These are phyloP conservation scores for Orchestes rusci DNA, from an alignment of 2,888 invertebrate species.

Conservation along the genomic window DNA sequence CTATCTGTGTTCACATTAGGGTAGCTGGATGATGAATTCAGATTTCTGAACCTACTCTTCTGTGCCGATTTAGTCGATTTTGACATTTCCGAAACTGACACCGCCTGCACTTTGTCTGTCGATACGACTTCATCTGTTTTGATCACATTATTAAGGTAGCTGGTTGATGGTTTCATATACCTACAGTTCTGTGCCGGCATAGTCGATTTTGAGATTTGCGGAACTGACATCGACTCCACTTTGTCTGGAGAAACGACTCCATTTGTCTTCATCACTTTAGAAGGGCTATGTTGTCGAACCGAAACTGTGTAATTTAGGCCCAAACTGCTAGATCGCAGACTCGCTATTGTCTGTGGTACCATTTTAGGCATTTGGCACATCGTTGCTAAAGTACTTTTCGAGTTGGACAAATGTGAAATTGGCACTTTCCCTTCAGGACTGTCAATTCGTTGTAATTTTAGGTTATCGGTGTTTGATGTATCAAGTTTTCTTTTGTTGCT, in stretches of 20 bases:
- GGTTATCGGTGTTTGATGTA: not conserved
- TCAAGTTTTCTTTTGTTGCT: not conserved
- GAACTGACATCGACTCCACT: slow-evolving; percentile 19
- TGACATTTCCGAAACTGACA: too few relatives aligned
- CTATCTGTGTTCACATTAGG: too few relatives aligned
- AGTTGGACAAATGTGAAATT: slow-evolving; percentile 34
- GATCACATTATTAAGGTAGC: too few relatives aligned
- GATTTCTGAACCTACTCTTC: too few relatives aligned
- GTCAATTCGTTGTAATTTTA: not conserved
- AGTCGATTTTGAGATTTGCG: too few relatives aligned
- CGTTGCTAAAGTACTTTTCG: slow-evolving; percentile 27
- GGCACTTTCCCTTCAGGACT: slow-evolving; percentile 30
- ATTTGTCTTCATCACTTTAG: slow-evolving; percentile 24
- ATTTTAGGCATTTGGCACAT: slow-evolving; percentile 8
- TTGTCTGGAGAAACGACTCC: slow-evolving; percentile 23
- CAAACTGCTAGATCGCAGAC: slow-evolving; percentile 37
- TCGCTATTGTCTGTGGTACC: slow-evolving; percentile 26
- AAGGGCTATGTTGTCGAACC: slow-evolving; percentile 28
- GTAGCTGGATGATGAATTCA: too few relatives aligned
- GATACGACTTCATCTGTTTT: too few relatives aligned
- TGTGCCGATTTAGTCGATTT: too few relatives aligned
- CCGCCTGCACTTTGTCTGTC: too few relatives aligned
- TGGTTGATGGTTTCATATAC: too few relatives aligned
- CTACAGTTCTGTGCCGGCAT: too few relatives aligned
- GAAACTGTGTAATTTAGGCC: slow-evolving; percentile 42